Evolutionary conservation across 2,888 invertebrate genomes (phyloP), one percentile per base, ranked within the genome.

Genomic region (Rhaphigaster nebulosa): DNA sequence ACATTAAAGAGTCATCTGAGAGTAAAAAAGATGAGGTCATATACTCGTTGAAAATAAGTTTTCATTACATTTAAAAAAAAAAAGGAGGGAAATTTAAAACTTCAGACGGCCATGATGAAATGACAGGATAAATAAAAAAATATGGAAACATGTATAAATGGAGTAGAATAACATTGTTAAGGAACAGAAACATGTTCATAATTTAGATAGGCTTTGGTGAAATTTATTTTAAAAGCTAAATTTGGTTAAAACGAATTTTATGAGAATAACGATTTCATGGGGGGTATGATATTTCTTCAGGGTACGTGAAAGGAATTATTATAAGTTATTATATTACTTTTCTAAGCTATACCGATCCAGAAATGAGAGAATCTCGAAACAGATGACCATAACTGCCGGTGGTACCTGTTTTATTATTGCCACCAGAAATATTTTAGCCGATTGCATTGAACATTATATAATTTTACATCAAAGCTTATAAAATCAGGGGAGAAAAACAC

Each of bases 391-490:
- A 70, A 29, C 70, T 5, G 34, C 70, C 34, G 34, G 15, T 70
- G 70, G 70, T 70, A 34, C 70, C 34, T 70, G 70, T 70, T 70
- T 70, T 70, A 70, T 70, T 34, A 70, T 70, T 70, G 34, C 34
- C 34, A 34, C 34, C 34, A 34, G 70, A 70, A 20, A 70, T 70
- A 70, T 70, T 70, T 70, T 70, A 34, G 23, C 70, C 34, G 34
- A 34, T 70, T 70, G 70, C 70, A 70, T 8, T 34, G 34, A 70
- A 70, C 70, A 70, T 70, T 34, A 70, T 70, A 70, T 70, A 70
- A 70, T 70, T 70, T 70, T 70, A 70, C 34, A 70, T 34, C 70
- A 70, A 70, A 70, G 34, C 70, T 70, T 70, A 65, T 65, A 65
- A 65, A 65, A 65, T 65, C 65, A 65, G 29, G 29, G 10, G 80